Evolutionary conservation across 1,140 invertebrate genomes (phyloP), one percentile per base, ranked within the genome.

Genomic region (Drosophila obscura): DNA sequence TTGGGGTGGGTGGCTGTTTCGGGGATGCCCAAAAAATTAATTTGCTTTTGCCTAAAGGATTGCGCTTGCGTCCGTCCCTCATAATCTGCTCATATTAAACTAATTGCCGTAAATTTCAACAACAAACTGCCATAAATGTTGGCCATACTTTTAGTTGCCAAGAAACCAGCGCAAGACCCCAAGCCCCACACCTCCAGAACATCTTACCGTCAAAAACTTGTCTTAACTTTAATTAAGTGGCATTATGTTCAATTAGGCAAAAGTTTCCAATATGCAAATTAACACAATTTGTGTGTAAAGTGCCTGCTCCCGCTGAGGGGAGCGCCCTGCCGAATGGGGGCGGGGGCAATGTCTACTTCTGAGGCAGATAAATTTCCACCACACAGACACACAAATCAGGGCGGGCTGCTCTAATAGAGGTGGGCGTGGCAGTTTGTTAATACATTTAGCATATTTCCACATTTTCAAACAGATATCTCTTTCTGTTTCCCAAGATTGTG

Each of bases 231-330:
- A 88, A 87, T 87, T 87, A 87, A 87, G 75, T 87, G 79, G 82
- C 75, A 87, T 87, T 87, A 87, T 88, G 82, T 87, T 87, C 82
- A 87, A 87, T 87, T 87, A 87, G 82, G 69, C 82, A 88, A 87
- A 82, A 78, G 75, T 87, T 87, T 88, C 75, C 63, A 85, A 88
- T 87, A 87, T 87, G 83, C 80, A 88, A 87, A 87, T 87, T 82
- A 87, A 83, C 79, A 83, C 82, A 87, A 88, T 88, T 87, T 78
- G 67, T 58, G 67, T 69, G 67, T 68, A 52, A 56, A 69, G 62
- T 53, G 75, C 49, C 65, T 39, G 26, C n/a, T 16, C 22, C 4
- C 8, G 16, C 43, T 26, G 31, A 16, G 41, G 31, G 22, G 53
- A 44, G 28, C 16, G 41, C 3, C 26, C 19, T 4, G 5, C 9